Conservation (phyloP, 53 echinoderm and acorn worm genomes). For the Mesocentrotus franciscanus region DNA sequence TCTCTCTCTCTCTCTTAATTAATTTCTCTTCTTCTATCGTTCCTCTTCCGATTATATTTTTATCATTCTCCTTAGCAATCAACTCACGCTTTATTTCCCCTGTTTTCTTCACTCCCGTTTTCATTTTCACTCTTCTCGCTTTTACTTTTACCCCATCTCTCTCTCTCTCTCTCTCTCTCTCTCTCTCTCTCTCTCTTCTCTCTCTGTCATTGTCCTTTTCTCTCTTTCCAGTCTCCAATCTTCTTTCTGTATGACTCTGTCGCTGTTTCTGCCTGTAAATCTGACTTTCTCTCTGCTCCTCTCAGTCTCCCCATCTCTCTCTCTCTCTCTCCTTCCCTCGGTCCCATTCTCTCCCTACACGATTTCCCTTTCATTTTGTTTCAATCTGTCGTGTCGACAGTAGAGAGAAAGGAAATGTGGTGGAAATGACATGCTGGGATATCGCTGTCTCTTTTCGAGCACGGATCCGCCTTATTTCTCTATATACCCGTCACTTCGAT, state of each 20-base stretch:
- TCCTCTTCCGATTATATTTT: too few relatives aligned
- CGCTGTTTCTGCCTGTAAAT: neutral
- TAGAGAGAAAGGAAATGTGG: slow-evolving; percentile 4
- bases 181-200: neutral
- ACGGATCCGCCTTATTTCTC: slow-evolving; percentile 30
- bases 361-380: neutral
- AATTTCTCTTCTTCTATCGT: neutral
- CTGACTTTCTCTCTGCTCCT: neutral
- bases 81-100: too few relatives aligned
- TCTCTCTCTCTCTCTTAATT: neutral
- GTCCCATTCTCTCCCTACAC: neutral
- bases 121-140: too few relatives aligned
- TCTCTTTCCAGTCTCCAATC: neutral
- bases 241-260: neutral
- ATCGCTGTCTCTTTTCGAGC: neutral
- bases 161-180: neutral
- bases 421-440: slow-evolving; percentile 42
- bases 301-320: neutral
- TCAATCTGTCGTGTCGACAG: slow-evolving; percentile 29
- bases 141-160: neutral
- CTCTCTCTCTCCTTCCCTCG: neutral
- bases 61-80: too few relatives aligned
- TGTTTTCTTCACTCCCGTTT: too few relatives aligned
- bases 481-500: slow-evolving; percentile 2
- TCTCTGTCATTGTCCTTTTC: too few relatives aligned